Percentiles rank a stretch among this genome's conserved stretches.
Conservation (phyloP, 2,797 vertebrate species). For the Syndactyla subalaris region DNA sequence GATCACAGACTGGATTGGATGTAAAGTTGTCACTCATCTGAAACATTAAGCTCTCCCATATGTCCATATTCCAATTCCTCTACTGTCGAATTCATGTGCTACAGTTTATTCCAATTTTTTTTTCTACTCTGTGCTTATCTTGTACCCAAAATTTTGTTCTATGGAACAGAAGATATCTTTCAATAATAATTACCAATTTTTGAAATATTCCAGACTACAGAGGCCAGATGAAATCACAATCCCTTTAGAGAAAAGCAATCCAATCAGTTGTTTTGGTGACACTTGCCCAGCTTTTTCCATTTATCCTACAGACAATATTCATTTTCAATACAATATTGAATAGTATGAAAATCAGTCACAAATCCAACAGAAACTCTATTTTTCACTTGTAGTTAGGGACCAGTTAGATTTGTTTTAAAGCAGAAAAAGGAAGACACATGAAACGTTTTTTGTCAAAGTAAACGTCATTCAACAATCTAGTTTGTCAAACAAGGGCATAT, state of each 20-base stretch:
- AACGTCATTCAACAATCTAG: conserved; percentile 6
- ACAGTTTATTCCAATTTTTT: neutral
- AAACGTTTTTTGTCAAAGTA: conserved; percentile 15
- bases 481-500: neutral
- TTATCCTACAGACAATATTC: neutral
- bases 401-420: neutral
- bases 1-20: neutral
- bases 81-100: neutral
- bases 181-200: neutral
- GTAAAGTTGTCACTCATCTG: neutral
- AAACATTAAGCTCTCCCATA: neutral
- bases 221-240: neutral
- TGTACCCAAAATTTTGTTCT: neutral
- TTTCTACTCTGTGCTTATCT: neutral
- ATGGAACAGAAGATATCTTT: neutral
- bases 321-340: neutral
- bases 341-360: neutral
- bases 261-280: neutral
- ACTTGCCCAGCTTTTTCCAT: neutral
- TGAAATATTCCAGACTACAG: neutral
- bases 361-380: neutral
- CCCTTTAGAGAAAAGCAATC: neutral
- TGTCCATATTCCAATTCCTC: neutral
- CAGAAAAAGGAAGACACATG: neutral
- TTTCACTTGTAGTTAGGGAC: neutral